phyloP scores from a whole-genome alignment of 2,888 invertebrate species.

The Pristionchus mayeri region DNA sequence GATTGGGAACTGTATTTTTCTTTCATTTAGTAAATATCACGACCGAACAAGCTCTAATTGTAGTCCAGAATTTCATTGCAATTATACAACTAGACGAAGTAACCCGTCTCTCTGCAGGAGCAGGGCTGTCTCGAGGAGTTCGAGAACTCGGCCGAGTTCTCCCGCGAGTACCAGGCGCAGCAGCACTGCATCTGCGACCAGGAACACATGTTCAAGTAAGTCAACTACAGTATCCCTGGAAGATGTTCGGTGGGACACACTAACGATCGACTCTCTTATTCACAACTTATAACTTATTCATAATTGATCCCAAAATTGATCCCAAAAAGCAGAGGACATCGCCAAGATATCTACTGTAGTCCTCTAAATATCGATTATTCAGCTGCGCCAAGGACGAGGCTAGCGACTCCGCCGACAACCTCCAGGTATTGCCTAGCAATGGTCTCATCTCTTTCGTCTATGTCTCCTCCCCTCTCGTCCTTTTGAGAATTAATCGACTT shows the following conservation, averaged over 20 bases:
- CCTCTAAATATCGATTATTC: slow-evolving; percentile 39
- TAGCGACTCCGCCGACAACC: slow-evolving; percentile 58
- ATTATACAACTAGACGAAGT: too few species aligned
- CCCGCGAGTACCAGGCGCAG: slow-evolving; percentile 90
- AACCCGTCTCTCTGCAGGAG: slow-evolving; percentile 7
- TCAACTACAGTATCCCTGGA: neutral
- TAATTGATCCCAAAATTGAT: too few species aligned
- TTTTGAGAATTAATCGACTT: neutral
- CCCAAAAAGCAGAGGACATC: neutral
- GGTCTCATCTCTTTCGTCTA: too few species aligned
- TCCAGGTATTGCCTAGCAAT: slow-evolving; percentile 5
- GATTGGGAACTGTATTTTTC: too few species aligned
- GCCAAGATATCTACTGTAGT: neutral
- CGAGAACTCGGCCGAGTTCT: slow-evolving; percentile 85
- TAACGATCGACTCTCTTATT: too few species aligned
- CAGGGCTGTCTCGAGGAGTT: slow-evolving; percentile 50
- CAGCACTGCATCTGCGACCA: slow-evolving; percentile 98
- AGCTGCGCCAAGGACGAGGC: slow-evolving; percentile 68
- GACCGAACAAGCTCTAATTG: too few species aligned
- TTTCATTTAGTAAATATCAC: too few species aligned
- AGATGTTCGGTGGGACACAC: neutral
- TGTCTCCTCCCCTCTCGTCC: too few species aligned
- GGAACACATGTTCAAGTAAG: slow-evolving; percentile 85
- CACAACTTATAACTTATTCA: neutral
- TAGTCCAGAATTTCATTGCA: too few species aligned